Percentiles rank a stretch among this genome's conserved stretches.
phyloP scores from a whole-genome alignment of 2,797 vertebrate species.

The Hoplostethus atlanticus region DNA sequence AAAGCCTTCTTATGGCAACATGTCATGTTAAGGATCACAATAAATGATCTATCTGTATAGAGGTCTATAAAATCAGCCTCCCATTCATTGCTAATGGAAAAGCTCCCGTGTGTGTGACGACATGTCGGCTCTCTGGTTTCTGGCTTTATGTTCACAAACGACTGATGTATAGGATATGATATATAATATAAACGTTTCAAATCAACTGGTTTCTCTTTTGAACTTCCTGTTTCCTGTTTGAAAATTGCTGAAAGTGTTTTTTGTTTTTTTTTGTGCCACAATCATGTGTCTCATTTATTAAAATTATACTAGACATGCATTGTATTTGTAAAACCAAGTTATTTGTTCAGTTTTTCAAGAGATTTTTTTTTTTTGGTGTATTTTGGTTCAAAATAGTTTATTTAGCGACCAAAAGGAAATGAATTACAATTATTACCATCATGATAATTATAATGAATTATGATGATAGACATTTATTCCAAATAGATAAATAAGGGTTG shows the following conservation, averaged over 20 bases:
- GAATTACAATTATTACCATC: background rate
- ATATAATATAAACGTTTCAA: background rate
- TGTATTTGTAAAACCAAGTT: background rate
- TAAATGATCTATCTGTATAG: too few relatives aligned
- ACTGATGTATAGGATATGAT: too few relatives aligned
- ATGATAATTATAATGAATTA: background rate
- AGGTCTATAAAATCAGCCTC: too few relatives aligned
- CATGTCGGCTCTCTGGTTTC: too few relatives aligned
- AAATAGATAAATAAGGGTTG: slow-evolving; percentile 21
- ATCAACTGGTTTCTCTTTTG: slow-evolving; percentile 11
- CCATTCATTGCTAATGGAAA: too few relatives aligned
- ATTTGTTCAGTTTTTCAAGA: slow-evolving; percentile 10
- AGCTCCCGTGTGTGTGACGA: too few relatives aligned
- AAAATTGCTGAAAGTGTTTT: background rate
- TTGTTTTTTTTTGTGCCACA: slow-evolving; percentile 27
- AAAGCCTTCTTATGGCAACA: too few relatives aligned
- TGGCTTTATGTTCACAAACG: too few relatives aligned
- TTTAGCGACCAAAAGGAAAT: slow-evolving; percentile 34
- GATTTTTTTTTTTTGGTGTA: slow-evolving; percentile 11
- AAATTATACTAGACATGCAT: background rate
- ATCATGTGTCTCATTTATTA: background rate
- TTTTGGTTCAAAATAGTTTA: slow-evolving; percentile 23
- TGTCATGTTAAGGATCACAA: too few relatives aligned
- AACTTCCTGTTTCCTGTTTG: background rate
- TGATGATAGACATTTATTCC: background rate